Percentiles rank a stretch among this genome's conserved stretches.
phyloP scores from a whole-genome alignment of 2,888 invertebrate genomes.

The Mimachlamys varia region DNA sequence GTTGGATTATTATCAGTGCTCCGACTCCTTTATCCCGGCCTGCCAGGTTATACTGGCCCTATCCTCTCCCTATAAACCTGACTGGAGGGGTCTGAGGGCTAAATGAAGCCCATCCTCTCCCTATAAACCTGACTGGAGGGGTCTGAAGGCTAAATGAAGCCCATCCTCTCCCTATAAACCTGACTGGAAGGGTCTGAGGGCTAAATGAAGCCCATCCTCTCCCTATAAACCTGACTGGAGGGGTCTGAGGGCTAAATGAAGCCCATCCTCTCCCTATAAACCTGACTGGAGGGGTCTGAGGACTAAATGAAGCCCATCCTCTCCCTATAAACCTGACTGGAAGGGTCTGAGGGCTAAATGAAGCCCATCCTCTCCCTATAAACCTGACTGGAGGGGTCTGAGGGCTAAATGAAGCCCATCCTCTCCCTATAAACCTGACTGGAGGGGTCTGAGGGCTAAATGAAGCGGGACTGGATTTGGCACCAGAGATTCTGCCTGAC shows the following conservation, averaged over 20 bases:
- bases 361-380: neutral
- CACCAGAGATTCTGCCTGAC: neutral
- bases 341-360: neutral
- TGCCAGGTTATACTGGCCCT: neutral
- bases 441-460: neutral
- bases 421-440: neutral
- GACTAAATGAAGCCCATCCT: constrained; percentile 7
- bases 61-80: neutral
- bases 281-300: neutral
- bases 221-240: neutral
- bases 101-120: neutral
- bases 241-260: neutral
- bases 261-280: neutral
- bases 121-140: neutral
- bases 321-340: neutral
- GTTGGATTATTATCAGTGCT: neutral
- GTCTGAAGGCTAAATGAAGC: constrained; percentile 19
- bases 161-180: neutral
- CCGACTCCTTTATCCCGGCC: neutral
- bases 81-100: neutral
- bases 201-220: neutral
- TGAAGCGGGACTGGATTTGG: constrained; percentile 7
- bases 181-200: neutral
- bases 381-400: neutral
- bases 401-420: constrained; percentile 10